A percentile compares a stretch with the other conserved stretches of the same genome.
These are phyloP conservation scores for Takifugu flavidus DNA, from an alignment of 2,113 vertebrate genomes.

Conservation along the genomic window DNA sequence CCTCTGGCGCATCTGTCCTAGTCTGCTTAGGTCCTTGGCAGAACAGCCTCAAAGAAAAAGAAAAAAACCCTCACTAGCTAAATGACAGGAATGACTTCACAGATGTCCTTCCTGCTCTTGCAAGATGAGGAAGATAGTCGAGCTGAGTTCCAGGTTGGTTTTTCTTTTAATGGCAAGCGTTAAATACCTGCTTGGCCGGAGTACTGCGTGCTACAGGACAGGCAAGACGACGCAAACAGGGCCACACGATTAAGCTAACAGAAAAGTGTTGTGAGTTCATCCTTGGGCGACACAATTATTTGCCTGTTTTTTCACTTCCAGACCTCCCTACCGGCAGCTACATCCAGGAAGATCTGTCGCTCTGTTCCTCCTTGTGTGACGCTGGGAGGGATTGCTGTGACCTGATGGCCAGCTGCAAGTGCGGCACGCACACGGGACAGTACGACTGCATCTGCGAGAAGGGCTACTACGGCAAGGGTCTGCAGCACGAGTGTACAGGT, in stretches of 20 bases:
- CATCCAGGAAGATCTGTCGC: conserved; percentile 88
- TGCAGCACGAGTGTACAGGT: conserved; percentile 92
- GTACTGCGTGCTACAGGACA: background rate
- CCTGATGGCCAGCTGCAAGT: conserved; percentile 94
- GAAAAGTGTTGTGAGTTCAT: background rate
- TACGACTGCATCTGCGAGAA: conserved; percentile 96
- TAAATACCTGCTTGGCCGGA: background rate
- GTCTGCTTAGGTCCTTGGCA: conserved; percentile 5
- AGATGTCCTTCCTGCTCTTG: conserved; percentile 2
- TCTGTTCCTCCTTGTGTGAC: conserved; percentile 88
- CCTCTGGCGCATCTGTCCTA: conserved; percentile 19
- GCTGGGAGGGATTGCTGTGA: conserved; percentile 88
- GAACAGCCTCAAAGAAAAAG: conserved; percentile 6
- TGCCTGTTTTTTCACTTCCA: conserved; percentile 42
- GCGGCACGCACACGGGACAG: conserved; percentile 95
- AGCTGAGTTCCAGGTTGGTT: background rate
- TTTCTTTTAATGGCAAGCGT: conserved; percentile 5
- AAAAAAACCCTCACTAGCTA: background rate
- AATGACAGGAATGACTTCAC: background rate
- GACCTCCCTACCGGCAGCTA: conserved; percentile 94
- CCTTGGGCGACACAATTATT: background rate
- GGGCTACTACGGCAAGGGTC: conserved; percentile 93
- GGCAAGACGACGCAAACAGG: too few relatives aligned
- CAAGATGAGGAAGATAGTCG: conserved; percentile 2
- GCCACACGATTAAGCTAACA: too few relatives aligned